Evolutionary conservation across 2,113 vertebrate species (phyloP), one percentile per base, ranked within the genome.

Genomic region (Odontesthes bonariensis): DNA sequence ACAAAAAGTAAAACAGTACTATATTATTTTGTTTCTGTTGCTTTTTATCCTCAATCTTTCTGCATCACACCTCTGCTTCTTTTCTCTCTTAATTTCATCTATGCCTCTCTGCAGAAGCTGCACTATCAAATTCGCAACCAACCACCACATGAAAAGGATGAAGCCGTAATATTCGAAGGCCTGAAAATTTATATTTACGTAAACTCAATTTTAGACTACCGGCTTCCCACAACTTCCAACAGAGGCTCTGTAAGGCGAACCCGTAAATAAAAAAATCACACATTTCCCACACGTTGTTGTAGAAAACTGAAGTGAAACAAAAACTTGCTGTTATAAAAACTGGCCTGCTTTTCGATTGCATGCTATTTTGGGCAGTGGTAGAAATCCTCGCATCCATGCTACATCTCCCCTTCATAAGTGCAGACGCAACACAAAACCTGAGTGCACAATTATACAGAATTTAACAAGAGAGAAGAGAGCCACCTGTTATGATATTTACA

Each of bases 121-220:
- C 27, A 58, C 13, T 44, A 42, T 58, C 17, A 14, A 52, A 70
- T 59, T 64, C 49, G 47, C n/a, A 20, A 38, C 59, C 53, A 35
- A 16, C n/a, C 33, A 8, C 65, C 22, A 53, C 19, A 33, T 16
- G n/a, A 35, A 32, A 57, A 8, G 13, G 7, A 58, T 22, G 46
- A 12, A 11, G 12, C 23, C 31, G 10, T 47, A 64, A 69, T 16
- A 38, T 54, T 38, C 53, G 32, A 13, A 52, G 27, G 13, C 44
- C 42, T 57, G 19, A 27, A 51, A 63, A 31, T 46, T 20, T 58
- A 11, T 46, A 38, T 68, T 23, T 31, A 5, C 27, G n/a, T 20
- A 4, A 59, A 38, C 11, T 59, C 5, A 40, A 20, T 82, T 59
- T 27, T 44, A 27, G 16, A 12, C 44, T 13, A 52, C 44, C 68